A percentile compares a stretch with the other conserved stretches of the same genome.
Conservation (phyloP, 1,140 invertebrate species). For the Linepithema humile region DNA sequence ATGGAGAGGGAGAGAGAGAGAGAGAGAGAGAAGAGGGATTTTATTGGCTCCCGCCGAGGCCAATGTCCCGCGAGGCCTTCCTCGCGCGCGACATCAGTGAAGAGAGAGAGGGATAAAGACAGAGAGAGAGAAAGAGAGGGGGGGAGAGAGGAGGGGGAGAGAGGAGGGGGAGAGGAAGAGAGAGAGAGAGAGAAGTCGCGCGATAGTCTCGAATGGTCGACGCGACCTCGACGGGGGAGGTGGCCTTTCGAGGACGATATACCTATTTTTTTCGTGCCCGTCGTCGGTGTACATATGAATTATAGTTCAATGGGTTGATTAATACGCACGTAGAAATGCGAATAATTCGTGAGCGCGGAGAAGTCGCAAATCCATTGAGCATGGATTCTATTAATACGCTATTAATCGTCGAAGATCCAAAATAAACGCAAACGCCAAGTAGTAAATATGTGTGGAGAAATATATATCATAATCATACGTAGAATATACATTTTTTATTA, state of each 20-base stretch:
- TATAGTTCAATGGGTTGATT: not conserved
- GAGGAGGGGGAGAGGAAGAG: too few relatives aligned
- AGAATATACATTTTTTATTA: too few relatives aligned
- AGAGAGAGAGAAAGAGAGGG: too few relatives aligned
- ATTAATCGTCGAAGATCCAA: too few relatives aligned
- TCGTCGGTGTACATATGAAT: not conserved
- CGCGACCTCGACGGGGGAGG: not conserved
- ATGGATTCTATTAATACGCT: too few relatives aligned
- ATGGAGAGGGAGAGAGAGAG: conserved; percentile 34
- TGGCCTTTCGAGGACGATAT: conserved; percentile 28
- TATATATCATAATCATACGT: too few relatives aligned
- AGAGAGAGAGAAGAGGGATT: conserved; percentile 22
- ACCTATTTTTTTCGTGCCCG: not conserved
- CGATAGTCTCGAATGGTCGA: conserved; percentile 36
- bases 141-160: too few relatives aligned
- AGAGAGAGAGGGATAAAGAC: not conserved
- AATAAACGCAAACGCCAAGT: too few relatives aligned
- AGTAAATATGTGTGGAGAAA: too few relatives aligned
- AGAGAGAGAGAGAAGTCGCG: too few relatives aligned
- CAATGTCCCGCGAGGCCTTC: conserved; percentile 54
- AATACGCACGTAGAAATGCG: not conserved
- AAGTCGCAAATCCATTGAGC: not conserved
- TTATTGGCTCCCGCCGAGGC: conserved; percentile 55
- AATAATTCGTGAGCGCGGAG: not conserved
- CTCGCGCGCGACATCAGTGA: conserved; percentile 2